These are phyloP conservation scores for Littorina saxatilis DNA, from an alignment of 1,140 invertebrate genomes.

Conservation along the genomic window DNA sequence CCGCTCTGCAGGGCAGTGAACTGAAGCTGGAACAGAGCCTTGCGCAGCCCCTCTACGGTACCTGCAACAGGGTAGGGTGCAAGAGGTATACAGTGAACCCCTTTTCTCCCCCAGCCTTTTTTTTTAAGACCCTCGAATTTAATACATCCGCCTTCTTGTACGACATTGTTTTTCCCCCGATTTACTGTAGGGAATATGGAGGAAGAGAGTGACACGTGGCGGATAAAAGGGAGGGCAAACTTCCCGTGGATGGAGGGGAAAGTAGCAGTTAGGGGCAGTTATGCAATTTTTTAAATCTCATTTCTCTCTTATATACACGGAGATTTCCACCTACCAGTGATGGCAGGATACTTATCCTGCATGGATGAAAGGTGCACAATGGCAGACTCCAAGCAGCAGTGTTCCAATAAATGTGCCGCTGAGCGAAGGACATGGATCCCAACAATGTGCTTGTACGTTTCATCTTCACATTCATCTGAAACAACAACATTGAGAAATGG, in stretches of 20 bases:
- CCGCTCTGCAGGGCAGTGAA: constrained; percentile 21
- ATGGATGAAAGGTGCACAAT: constrained; percentile 9
- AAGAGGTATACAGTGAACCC: neutral
- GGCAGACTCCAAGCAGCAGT: constrained; percentile 27
- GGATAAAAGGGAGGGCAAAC: too few species aligned
- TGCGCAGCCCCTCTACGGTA: constrained; percentile 22
- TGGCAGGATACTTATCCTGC: neutral
- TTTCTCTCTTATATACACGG: too few species aligned
- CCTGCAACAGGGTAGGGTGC: neutral
- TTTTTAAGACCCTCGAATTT: neutral
- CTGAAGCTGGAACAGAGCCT: constrained; percentile 31
- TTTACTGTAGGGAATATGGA: too few species aligned
- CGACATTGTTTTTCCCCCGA: too few species aligned
- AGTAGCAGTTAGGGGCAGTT: too few species aligned
- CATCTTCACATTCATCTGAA: neutral
- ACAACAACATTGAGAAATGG: neutral
- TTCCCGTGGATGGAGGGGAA: too few species aligned
- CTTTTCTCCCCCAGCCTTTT: neutral
- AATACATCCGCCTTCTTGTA: neutral
- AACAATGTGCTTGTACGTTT: neutral
- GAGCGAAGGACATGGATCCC: neutral
- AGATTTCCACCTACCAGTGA: too few species aligned
- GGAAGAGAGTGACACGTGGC: too few species aligned
- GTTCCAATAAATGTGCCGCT: neutral
- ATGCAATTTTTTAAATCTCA: too few species aligned